A percentile compares a stretch with the other conserved stretches of the same genome.
These are phyloP conservation scores for Nesidiocoris tenuis DNA, from an alignment of 2,888 invertebrate genomes.

Conservation along the genomic window DNA sequence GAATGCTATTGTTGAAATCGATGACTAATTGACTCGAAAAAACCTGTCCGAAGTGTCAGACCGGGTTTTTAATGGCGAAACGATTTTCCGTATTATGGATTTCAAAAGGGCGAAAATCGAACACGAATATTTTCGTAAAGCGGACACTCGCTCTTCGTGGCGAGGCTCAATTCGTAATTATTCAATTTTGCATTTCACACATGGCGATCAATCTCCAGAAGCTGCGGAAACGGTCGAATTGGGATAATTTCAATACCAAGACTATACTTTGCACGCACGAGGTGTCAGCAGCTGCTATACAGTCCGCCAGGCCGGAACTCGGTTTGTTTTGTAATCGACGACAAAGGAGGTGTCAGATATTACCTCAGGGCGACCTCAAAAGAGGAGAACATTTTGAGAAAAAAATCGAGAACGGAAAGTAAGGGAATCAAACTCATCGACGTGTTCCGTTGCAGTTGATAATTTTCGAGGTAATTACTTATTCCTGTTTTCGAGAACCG, in stretches of 20 bases:
- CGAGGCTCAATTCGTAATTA: too few relatives aligned
- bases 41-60: too few relatives aligned
- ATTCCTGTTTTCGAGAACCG: not conserved
- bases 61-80: too few relatives aligned
- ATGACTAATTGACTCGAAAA: too few relatives aligned
- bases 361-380: not conserved
- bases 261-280: not conserved
- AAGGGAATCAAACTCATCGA: not conserved
- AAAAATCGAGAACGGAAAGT: not conserved
- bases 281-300: not conserved
- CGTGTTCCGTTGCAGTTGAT: not conserved
- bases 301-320: not conserved
- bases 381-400: not conserved
- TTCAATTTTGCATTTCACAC: not conserved
- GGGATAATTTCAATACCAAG: not conserved
- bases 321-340: slow-evolving; percentile 24
- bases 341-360: slow-evolving; percentile 29
- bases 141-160: too few relatives aligned
- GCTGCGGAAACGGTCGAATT: not conserved
- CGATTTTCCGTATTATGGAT: too few relatives aligned
- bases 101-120: too few relatives aligned
- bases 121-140: too few relatives aligned
- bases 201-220: not conserved
- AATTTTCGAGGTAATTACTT: not conserved
- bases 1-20: too few relatives aligned